phyloP scores from a whole-genome alignment of 2,888 invertebrate species.

The Dermolepida albohirtum region DNA sequence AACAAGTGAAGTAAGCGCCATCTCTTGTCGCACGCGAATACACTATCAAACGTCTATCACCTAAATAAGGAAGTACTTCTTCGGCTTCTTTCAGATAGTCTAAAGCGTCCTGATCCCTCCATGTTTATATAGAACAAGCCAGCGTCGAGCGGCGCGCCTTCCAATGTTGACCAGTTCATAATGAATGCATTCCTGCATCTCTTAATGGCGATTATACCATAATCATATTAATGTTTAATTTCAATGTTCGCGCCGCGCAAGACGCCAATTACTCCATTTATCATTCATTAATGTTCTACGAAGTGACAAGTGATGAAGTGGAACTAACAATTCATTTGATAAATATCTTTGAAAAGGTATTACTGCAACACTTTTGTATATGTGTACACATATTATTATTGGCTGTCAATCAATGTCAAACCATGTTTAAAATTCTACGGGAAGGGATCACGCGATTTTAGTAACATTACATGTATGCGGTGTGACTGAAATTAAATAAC shows the following conservation, averaged over 20 bases:
- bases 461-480: too few species aligned
- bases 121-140: slow-evolving; percentile 51
- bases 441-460: too few species aligned
- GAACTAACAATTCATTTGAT: background rate
- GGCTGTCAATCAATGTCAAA: too few species aligned
- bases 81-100: slow-evolving; percentile 29
- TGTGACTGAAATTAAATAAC: too few species aligned
- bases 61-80: slow-evolving; percentile 30
- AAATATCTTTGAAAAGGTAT: too few species aligned
- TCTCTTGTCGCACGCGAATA: slow-evolving; percentile 1
- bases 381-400: too few species aligned
- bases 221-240: slow-evolving; percentile 41
- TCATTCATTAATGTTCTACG: slow-evolving; percentile 23
- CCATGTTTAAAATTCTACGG: too few species aligned
- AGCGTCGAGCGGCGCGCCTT: slow-evolving; percentile 54
- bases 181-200: slow-evolving; percentile 57
- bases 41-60: slow-evolving; percentile 31
- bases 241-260: slow-evolving; percentile 31
- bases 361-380: too few species aligned
- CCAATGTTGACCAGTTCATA: slow-evolving; percentile 59
- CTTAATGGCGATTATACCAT: slow-evolving; percentile 40
- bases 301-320: background rate
- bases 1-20: slow-evolving; percentile 1
- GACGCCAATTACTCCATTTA: slow-evolving; percentile 41
- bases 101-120: slow-evolving; percentile 32